Base-by-base conservation (phyloP, 2,888 invertebrate genomes). In the Agrilus cyanescens region DNA sequence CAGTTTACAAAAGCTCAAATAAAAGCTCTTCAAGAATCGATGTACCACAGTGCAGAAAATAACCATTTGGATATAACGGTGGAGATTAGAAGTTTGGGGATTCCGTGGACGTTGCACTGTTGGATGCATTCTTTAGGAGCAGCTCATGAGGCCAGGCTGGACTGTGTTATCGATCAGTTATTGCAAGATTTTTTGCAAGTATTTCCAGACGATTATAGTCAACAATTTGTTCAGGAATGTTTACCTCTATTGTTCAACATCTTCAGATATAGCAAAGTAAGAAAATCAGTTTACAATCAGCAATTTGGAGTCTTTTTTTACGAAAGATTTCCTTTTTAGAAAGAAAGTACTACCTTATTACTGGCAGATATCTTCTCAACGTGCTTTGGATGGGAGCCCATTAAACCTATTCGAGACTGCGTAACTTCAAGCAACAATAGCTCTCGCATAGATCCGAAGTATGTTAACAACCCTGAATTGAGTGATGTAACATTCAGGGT, bases 41-140 rank as follows among this genome's bases (percentile, higher is more conserved):
- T 94, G 87, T 94, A 93, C 61, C 90, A 90, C 60, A 88, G 89
- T 47, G 86, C 90, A 0, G 93, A 93, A 66, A 89, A 87, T 61
- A 88, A 89, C 57, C 85, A 90, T 64, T 70, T 91, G 43, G 91
- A 93, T 59, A 85, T 93, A 51, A 90, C 91, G 0, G 73, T 91
- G 56, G 91, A 93, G 60, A 72, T 94, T 29, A 76, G 90, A 44
- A 82, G 85, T 32, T 67, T 90, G 39, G 88, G 90, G 20, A 84
- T 93, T 10, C 83, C 87, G 3, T 94, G 93, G 93, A 90, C 89
- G 0, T 66, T 91, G 16, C 89, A 93, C 62, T 89, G 89, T 53
- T 94, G 93, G 93, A 88, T 88, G 73, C 79, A 87, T 58, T 88
- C 89, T 0, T 67, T 93, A 29, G 83, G 85, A 1, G 87, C 87